Evolutionary conservation across 2,888 invertebrate genomes (phyloP), one percentile per base, ranked within the genome.

Genomic region (Drosophila ezoana): DNA sequence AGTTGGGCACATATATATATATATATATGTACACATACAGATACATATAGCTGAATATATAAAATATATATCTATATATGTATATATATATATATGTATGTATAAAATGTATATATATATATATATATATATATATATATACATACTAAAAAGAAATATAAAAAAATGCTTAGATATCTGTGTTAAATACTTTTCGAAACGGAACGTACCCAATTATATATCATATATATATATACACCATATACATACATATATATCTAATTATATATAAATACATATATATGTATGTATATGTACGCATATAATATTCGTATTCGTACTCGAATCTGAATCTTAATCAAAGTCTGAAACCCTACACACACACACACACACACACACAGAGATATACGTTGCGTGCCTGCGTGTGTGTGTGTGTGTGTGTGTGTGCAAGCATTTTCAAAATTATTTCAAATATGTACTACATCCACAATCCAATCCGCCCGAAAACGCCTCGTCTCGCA

Each of bases 401-500:
- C 23, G 23, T 23, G 23, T 23, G 23, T 23, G 40, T 62, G 28
- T 8, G 40, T 9, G 49, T 56, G 48, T 48, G 51, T 69, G 53
- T 59, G 43, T 51, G 54, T 57, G 33, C 73, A 61, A 58, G 54
- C 52, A 66, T 45, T 86, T 79, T 41, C 23, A 72, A 83, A 83
- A 80, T 79, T 64, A 80, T 87, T 88, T 87, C 66, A 88, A 85
- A 85, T 85, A 85, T 83, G 79, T 87, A 79, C 81, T 62, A 82
- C 71, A 79, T 76, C 35, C 61, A 59, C 62, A 67, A 77, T 45
- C 45, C 54, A 62, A 66, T 60, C 63, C 33, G 48, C 57, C 71
- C 64, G 64, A 64, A 58, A 58, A 35, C 33, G 20, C 52, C 44
- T 37, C 45, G 10, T 11, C 6, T 3, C 11, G 43, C 43, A 43